Evolutionary conservation across 2,113 vertebrate species (phyloP).

Genomic region (Octodon degus): DNA sequence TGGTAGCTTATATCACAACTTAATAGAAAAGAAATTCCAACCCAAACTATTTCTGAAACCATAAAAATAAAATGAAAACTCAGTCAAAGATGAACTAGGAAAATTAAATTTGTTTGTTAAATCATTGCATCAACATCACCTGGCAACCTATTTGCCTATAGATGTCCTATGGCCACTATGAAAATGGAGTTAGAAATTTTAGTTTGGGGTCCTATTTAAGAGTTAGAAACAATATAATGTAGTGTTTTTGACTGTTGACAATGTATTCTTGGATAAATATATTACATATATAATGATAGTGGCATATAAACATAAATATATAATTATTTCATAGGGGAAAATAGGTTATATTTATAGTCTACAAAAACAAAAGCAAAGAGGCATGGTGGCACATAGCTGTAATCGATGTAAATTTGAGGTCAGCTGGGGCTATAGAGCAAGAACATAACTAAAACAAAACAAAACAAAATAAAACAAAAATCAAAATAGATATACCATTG

Average conservation of each 20-base stretch:
- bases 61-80: conserved; percentile 39
- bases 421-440: neutral
- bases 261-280: neutral
- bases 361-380: neutral
- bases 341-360: neutral
- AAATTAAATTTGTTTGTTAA: conserved; percentile 3
- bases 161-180: neutral
- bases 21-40: neutral
- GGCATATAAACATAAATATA: neutral
- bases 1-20: neutral
- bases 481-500: neutral
- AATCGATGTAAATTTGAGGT: neutral
- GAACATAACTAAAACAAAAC: neutral
- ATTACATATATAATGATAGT: neutral
- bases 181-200: neutral
- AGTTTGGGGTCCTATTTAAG: neutral
- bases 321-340: neutral
- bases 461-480: neutral
- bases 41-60: neutral
- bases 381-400: neutral
- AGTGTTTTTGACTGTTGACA: neutral
- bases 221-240: neutral
- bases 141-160: neutral
- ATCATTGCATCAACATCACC: neutral
- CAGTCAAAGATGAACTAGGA: neutral